Conservation (phyloP, 2,888 invertebrate genomes). For the Listrodromus nycthemerus region DNA sequence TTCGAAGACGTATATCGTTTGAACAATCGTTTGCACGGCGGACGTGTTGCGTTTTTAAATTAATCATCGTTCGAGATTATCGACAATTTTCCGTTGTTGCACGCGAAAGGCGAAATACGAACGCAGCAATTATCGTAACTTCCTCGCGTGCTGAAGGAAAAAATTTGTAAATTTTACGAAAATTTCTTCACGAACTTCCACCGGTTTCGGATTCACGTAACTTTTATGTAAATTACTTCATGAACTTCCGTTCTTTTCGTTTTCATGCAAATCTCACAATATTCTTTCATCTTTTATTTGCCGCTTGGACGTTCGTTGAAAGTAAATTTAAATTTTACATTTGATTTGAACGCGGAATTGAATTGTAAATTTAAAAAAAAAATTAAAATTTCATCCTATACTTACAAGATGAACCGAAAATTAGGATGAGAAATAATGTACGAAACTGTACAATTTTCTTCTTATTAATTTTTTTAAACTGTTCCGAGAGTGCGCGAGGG, state of each 20-base stretch:
- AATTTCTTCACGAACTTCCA: neutral
- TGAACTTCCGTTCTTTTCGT: no score
- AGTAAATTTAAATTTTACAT: no score
- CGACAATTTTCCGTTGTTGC: neutral
- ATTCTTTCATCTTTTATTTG: no score
- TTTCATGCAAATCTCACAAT: neutral
- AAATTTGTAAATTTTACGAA: conserved; percentile 12
- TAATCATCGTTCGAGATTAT: conserved; percentile 8
- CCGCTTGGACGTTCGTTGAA: no score
- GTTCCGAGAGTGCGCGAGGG: neutral
- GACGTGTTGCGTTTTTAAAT: conserved; percentile 4
- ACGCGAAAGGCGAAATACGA: neutral
- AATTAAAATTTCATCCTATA: neutral
- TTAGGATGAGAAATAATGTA: neutral
- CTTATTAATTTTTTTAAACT: neutral
- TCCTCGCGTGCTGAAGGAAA: conserved; percentile 41
- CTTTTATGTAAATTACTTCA: neutral
- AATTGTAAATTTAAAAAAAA: neutral
- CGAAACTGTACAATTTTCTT: neutral
- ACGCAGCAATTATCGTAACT: conserved; percentile 30
- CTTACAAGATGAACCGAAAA: neutral
- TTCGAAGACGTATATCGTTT: neutral
- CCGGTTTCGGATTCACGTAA: neutral
- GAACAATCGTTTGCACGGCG: neutral
- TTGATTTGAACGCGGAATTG: no score